A percentile compares a stretch with the other conserved stretches of the same genome.
These are phyloP conservation scores for Tychaedon coryphoeus DNA, from an alignment of 2,113 vertebrate genomes.

Conservation along the genomic window DNA sequence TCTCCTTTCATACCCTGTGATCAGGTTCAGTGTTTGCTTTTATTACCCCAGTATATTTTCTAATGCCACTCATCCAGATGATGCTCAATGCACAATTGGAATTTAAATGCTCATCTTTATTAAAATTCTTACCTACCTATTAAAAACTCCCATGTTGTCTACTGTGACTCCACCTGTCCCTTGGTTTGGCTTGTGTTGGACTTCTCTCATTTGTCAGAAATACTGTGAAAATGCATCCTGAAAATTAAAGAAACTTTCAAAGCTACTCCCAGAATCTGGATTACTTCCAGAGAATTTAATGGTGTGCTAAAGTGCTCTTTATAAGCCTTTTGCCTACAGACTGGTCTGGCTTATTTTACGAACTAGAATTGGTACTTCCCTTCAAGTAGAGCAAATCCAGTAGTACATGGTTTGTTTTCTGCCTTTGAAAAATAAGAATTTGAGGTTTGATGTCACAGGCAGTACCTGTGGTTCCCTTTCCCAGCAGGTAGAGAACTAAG, in stretches of 20 bases:
- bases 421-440: neutral
- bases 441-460: neutral
- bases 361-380: neutral
- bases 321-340: neutral
- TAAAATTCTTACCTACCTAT: neutral
- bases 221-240: neutral
- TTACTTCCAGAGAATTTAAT: neutral
- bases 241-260: neutral
- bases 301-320: neutral
- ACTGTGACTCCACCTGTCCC: neutral
- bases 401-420: neutral
- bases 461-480: neutral
- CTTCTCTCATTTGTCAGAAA: neutral
- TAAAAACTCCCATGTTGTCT: neutral
- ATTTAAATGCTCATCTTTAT: neutral
- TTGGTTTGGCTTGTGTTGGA: neutral
- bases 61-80: neutral
- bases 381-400: neutral
- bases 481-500: neutral
- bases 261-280: neutral
- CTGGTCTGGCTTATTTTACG: neutral
- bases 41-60: neutral
- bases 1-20: neutral
- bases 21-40: neutral
- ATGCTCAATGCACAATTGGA: neutral